A percentile compares a stretch with the other conserved stretches of the same genome.
Conservation (phyloP, 2,888 invertebrate species). For the Nesidiocoris tenuis region DNA sequence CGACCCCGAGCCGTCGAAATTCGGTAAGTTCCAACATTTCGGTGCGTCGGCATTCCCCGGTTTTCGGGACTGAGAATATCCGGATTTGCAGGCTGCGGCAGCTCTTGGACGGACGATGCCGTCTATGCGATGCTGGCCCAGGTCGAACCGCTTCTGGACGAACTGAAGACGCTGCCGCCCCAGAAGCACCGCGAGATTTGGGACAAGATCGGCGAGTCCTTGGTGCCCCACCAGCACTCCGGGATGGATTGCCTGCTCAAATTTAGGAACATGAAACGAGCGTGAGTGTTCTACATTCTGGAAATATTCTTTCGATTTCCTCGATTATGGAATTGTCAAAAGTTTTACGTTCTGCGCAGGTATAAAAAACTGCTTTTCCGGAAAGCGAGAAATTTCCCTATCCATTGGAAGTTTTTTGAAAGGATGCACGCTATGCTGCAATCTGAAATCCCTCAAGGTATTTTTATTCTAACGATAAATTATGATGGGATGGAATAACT, state of each 20-base stretch:
- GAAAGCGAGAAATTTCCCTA: conserved; percentile 7
- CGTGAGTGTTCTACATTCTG: neutral
- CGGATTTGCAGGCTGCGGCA: neutral
- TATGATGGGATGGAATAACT: too few relatives aligned
- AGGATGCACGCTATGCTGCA: neutral
- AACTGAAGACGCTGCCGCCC: neutral
- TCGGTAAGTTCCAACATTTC: too few relatives aligned
- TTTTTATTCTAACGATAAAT: too few relatives aligned
- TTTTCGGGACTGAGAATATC: too few relatives aligned
- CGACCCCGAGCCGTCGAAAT: neutral
- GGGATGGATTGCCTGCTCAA: neutral
- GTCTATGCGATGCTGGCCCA: neutral
- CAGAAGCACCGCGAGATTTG: neutral
- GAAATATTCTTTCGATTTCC: neutral
- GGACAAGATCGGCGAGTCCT: neutral
- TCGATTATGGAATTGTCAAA: too few relatives aligned
- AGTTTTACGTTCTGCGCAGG: too few relatives aligned
- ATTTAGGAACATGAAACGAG: neutral
- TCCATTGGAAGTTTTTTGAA: neutral
- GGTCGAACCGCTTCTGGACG: neutral
- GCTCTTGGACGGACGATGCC: neutral
- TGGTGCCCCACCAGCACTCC: neutral
- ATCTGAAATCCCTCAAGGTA: neutral
- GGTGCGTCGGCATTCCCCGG: too few relatives aligned
- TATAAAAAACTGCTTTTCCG: conserved; percentile 2